Evolutionary conservation across 2,888 invertebrate genomes (phyloP).

Genomic region (Leptopilina syphax): DNA sequence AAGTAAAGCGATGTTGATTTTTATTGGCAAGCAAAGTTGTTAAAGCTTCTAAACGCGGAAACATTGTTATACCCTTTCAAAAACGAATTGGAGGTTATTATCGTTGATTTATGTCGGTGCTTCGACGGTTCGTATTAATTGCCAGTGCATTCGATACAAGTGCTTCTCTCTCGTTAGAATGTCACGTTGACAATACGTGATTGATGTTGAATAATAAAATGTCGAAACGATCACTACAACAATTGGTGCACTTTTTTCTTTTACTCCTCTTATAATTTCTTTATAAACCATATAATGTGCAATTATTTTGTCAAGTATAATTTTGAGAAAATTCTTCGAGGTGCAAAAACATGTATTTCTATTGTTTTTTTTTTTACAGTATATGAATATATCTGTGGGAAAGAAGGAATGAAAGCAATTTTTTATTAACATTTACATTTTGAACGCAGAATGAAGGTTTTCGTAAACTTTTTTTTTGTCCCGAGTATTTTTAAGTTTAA

Average conservation of each 20-base stretch:
- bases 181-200: conserved; percentile 39
- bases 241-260: background rate
- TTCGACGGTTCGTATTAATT: conserved; percentile 39
- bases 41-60: conserved; percentile 33
- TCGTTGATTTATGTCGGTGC: conserved; percentile 55
- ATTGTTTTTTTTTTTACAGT: too few species aligned
- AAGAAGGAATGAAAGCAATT: too few species aligned
- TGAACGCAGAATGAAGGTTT: too few species aligned
- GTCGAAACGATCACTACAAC: background rate
- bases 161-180: conserved; percentile 38
- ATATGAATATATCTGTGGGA: too few species aligned
- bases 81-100: conserved; percentile 57
- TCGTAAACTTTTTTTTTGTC: too few species aligned
- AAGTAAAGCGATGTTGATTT: conserved; percentile 24
- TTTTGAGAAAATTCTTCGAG: background rate
- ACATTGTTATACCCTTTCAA: conserved; percentile 50
- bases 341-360: background rate
- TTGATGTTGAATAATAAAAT: conserved; percentile 41
- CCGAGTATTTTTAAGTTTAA: too few species aligned
- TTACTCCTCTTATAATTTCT: background rate
- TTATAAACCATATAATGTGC: conserved; percentile 4
- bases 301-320: conserved; percentile 2
- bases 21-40: conserved; percentile 38
- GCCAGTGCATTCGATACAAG: conserved; percentile 15
- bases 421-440: too few species aligned